Base-by-base conservation (phyloP, 2,113 vertebrate genomes). In the Otocyon megalotis region DNA sequence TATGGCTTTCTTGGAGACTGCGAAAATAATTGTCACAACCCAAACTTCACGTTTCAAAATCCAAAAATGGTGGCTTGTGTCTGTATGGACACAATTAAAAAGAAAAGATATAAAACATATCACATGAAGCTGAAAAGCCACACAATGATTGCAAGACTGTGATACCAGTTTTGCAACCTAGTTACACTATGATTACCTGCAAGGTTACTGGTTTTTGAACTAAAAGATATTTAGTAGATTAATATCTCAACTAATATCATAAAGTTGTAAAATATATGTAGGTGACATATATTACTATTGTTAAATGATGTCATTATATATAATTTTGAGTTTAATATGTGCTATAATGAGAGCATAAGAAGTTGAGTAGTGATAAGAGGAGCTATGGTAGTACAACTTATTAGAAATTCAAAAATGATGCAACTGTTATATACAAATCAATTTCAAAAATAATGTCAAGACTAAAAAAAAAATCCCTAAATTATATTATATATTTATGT, bases 81-180 rank as follows among this genome's bases (percentile, higher is more conserved):
- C 54, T 48, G 10, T 63, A 24, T 65, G 63, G 92, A 84, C 54
- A 87, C 28, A 95, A 88, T 56, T 60, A 71, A 92, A 88, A 87
- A 7, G 8, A 6, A 30, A 81, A 69, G 3, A 82, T 32, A 43
- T 53, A 77, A 67, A 93, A 54, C 2, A 54, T 48, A 20, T 54
- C 37, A 17, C 0, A 3, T 37, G 35, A 43, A 37, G 53, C 5
- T 93, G n/a, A 94, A 72, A 94, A 88, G 8, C 1, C 43, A 24
- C 35, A 43, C 2, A 30, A 54, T 95, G 28, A 72, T 50, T 56
- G 2, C 20, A 90, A 85, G 35, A 72, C 32, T 54, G 11, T 26
- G 26, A 35, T 63, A 58, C 19, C 30, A 88, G 1, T 63, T 84
- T 90, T 8, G 50, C 15, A 12, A 88, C 22, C 43, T 85, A 30